phyloP scores from a whole-genome alignment of 2,113 vertebrate genomes.

The Carassius gibelio region DNA sequence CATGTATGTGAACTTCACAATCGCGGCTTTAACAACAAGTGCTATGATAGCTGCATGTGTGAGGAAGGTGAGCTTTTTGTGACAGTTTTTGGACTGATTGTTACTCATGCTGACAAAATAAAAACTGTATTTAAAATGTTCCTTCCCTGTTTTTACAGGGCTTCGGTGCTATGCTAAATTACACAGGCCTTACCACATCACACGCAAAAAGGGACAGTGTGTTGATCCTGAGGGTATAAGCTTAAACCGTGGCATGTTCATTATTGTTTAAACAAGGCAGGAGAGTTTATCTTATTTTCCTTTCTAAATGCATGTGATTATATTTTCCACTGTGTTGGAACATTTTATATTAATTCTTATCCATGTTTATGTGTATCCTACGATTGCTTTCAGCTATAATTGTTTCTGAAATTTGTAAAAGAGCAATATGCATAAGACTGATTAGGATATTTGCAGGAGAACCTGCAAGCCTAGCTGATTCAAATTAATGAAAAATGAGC shows the following conservation, averaged over 20 bases:
- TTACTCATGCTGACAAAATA: neutral
- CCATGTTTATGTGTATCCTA: neutral
- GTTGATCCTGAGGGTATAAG: conserved; percentile 78
- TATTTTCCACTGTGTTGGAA: neutral
- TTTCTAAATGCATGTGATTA: neutral
- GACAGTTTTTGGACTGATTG: neutral
- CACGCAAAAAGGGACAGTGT: conserved; percentile 81
- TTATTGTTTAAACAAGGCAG: conserved; percentile 73
- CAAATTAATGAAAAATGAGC: neutral
- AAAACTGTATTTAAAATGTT: neutral
- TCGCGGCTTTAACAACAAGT: conserved; percentile 86
- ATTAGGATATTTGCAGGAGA: neutral
- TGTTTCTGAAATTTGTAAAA: neutral
- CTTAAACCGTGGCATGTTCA: conserved; percentile 80
- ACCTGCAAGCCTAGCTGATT: neutral
- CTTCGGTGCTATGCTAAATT: conserved; percentile 85
- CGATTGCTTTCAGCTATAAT: neutral
- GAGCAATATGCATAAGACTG: neutral
- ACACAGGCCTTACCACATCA: conserved; percentile 82
- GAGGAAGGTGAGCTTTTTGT: conserved; percentile 75
- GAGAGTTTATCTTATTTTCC: neutral
- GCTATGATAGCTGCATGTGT: conserved; percentile 87
- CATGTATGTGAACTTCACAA: conserved; percentile 82
- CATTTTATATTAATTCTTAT: neutral
- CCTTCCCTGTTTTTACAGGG: conserved; percentile 66